Evolutionary conservation across 1,140 invertebrate genomes (phyloP).

Genomic region (Drosophila busckii): DNA sequence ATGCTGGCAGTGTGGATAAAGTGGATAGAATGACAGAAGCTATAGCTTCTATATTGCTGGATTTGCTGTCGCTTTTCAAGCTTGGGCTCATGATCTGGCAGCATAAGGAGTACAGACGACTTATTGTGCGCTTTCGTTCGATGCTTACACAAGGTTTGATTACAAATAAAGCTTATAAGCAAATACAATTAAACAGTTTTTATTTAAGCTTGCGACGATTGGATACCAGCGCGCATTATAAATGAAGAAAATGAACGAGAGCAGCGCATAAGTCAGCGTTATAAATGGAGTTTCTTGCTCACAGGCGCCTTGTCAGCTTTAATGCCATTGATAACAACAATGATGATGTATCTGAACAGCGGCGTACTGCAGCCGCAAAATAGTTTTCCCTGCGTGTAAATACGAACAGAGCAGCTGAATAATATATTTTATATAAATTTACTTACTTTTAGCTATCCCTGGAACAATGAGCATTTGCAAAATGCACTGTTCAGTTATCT

Average conservation of each 20-base stretch:
- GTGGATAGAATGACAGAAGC: constrained; percentile 28
- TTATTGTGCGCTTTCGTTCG: constrained; percentile 22
- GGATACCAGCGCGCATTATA: constrained; percentile 11
- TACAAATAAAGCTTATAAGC: too few species aligned
- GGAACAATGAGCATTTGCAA: constrained; percentile 18
- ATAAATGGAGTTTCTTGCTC: constrained; percentile 24
- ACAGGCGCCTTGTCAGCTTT: constrained; percentile 22
- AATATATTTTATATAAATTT: neutral
- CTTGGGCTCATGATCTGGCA: constrained; percentile 28
- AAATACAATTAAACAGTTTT: neutral
- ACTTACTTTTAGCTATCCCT: constrained; percentile 16
- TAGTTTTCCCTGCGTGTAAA: constrained; percentile 35
- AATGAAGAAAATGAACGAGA: constrained; percentile 28
- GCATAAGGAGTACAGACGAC: constrained; percentile 6
- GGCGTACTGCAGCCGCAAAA: constrained; percentile 27
- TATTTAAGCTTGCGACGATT: neutral
- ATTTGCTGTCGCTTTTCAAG: constrained; percentile 28
- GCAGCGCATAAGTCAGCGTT: constrained; percentile 7
- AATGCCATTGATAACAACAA: constrained; percentile 19
- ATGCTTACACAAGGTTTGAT: constrained; percentile 24
- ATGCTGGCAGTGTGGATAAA: constrained; percentile 6
- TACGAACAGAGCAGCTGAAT: neutral
- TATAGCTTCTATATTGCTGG: constrained; percentile 29
- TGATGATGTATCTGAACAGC: constrained; percentile 4
- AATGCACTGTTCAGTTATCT: constrained; percentile 14